These are phyloP conservation scores for Ataeniobius toweri DNA, from an alignment of 2,797 vertebrate species.

Conservation along the genomic window DNA sequence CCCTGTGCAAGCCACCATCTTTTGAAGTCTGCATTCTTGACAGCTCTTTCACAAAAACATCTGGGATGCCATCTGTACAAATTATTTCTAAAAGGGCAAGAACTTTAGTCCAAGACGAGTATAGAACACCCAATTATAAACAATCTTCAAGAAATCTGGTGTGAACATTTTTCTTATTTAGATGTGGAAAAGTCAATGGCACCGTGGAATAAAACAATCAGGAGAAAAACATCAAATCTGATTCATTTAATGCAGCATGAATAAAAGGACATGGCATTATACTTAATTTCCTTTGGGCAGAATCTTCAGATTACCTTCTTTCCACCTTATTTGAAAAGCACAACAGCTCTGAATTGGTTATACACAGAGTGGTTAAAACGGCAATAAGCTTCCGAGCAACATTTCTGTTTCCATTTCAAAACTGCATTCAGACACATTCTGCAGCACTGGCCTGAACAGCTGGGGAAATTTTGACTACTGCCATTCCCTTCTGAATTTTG, in stretches of 20 bases:
- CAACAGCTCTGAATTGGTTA: conserved; percentile 13
- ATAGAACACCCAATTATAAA: background rate
- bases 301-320: background rate
- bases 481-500: conserved; percentile 10
- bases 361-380: background rate
- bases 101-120: background rate
- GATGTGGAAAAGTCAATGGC: background rate
- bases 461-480: background rate
- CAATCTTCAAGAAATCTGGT: background rate
- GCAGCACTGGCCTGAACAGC: conserved; percentile 2
- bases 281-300: conserved; percentile 5
- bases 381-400: background rate
- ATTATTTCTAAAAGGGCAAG: background rate
- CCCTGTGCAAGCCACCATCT: background rate
- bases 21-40: background rate
- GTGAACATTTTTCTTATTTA: background rate
- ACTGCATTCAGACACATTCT: conserved; percentile 5
- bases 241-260: background rate
- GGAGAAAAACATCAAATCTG: background rate
- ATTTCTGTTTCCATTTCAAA: conserved; percentile 6
- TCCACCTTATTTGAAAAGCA: background rate
- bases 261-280: conserved; percentile 4
- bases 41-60: background rate
- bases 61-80: background rate
- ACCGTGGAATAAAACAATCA: background rate